Evolutionary conservation across 2,888 invertebrate genomes (phyloP).

Genomic region (Caenorhabditis japonica): DNA sequence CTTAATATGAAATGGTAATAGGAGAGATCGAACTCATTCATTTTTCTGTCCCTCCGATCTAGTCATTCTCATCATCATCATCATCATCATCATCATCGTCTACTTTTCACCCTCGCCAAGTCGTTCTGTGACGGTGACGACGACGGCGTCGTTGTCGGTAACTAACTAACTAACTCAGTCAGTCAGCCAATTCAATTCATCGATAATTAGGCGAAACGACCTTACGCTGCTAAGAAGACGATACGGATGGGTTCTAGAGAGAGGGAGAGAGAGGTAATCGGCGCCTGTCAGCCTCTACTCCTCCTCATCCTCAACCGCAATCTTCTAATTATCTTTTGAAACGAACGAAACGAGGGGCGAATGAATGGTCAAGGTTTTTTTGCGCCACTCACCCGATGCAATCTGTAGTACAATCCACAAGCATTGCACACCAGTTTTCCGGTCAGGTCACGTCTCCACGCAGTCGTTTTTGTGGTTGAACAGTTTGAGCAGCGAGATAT

Average conservation of each 20-base stretch:
- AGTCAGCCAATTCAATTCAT: slow-evolving; percentile 39
- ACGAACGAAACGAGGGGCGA: background rate
- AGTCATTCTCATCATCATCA: background rate
- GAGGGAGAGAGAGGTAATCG: slow-evolving; percentile 19
- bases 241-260: slow-evolving; percentile 1
- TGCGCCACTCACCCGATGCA: slow-evolving; percentile 69
- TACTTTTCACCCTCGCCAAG: too few relatives aligned
- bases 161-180: too few relatives aligned
- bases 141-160: background rate
- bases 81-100: background rate
- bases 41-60: background rate
- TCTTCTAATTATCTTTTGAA: slow-evolving; percentile 46
- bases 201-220: slow-evolving; percentile 55
- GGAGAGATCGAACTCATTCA: slow-evolving; percentile 10
- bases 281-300: background rate
- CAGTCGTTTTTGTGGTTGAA: slow-evolving; percentile 75
- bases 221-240: slow-evolving; percentile 16
- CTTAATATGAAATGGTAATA: too few relatives aligned
- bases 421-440: slow-evolving; percentile 76
- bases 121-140: too few relatives aligned
- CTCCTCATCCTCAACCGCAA: slow-evolving; percentile 15
- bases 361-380: slow-evolving; percentile 24
- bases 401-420: slow-evolving; percentile 76
- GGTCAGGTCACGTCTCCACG: slow-evolving; percentile 75
- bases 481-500: slow-evolving; percentile 75